Base-by-base conservation (phyloP, 2,113 vertebrate genomes). In the Anarhynchus alexandrinus region DNA sequence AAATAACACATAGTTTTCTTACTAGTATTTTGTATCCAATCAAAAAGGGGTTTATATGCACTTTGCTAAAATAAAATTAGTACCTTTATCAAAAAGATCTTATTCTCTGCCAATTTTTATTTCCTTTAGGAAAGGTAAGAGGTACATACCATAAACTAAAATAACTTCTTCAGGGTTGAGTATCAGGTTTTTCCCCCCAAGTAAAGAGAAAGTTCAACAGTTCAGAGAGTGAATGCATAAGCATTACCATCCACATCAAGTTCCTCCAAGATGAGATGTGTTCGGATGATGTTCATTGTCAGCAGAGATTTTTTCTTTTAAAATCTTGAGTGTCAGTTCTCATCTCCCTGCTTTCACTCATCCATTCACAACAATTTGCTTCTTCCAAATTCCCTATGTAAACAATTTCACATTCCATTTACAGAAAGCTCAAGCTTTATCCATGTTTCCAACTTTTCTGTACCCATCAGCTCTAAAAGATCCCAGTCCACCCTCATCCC, bases 171-270 rank as follows among this genome's bases (percentile, higher is more conserved):
- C 52, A 52, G 43, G 6, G 27, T 34, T 22, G 47, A 90, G 34
- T 55, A 72, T 38, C 40, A 61, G 26, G 25, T 26, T 59, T 3
- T 23, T 23, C 12, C 49, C 4, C 42, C 19, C 57, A 79, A 26
- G 34, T 49, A 76, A 71, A 83, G 6, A 79, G 26, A 40, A 86
- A 93, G 94, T 65, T 93, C 79, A 90, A 18, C 40, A 92, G 92
- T 77, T 92, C 88, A 85, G 61, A 43, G 40, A 61, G 29, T 30
- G 25, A 42, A 36, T 69, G 16, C 78, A 43, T n/a, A 74, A 89
- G 55, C 30, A 34, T 17, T 40, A 67, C 49, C 0, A 0, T 82
- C 86, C 4, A 0, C 62, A 92, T 15, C 1, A 0, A 10, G 1
- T 59, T 95, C 88, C 40, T 66, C 58, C 69, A 65, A 55, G 27